These are phyloP conservation scores for Tor tambroides DNA, from an alignment of 2,113 vertebrate species.

Conservation along the genomic window DNA sequence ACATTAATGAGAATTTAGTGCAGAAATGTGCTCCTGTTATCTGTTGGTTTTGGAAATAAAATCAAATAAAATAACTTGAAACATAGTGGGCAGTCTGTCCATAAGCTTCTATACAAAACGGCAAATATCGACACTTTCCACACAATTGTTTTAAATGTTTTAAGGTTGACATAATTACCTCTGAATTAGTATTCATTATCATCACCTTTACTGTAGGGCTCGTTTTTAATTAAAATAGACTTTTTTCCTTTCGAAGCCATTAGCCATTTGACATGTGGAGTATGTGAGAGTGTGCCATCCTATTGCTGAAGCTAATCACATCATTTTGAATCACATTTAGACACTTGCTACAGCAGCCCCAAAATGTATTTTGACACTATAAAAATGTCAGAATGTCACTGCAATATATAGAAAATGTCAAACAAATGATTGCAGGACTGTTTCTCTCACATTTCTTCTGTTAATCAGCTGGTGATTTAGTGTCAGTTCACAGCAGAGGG, in stretches of 20 bases:
- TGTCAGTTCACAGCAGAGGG: background rate
- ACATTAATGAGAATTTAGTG: background rate
- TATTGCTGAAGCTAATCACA: background rate
- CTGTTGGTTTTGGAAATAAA: background rate
- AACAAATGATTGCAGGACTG: background rate
- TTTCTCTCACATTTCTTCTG: background rate
- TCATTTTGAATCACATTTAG: slow-evolving; percentile 25
- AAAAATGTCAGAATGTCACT: background rate
- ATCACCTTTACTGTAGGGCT: slow-evolving; percentile 6
- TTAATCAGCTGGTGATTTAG: background rate
- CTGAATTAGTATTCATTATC: slow-evolving; percentile 24
- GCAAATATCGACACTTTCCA: background rate
- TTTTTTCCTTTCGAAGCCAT: slow-evolving; percentile 34
- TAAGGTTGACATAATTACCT: slow-evolving; percentile 34
- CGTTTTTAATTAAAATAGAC: background rate
- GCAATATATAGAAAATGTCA: background rate
- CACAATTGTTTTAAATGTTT: background rate
- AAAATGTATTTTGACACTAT: background rate
- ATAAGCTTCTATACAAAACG: too few species aligned
- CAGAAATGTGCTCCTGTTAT: background rate
- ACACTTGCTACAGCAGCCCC: background rate
- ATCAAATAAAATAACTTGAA: too few species aligned
- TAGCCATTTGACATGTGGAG: background rate
- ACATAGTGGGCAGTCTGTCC: too few species aligned
- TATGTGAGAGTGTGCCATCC: background rate